Conservation (phyloP, 2,797 vertebrate genomes). For the Xiphorhynchus erythropygius region DNA sequence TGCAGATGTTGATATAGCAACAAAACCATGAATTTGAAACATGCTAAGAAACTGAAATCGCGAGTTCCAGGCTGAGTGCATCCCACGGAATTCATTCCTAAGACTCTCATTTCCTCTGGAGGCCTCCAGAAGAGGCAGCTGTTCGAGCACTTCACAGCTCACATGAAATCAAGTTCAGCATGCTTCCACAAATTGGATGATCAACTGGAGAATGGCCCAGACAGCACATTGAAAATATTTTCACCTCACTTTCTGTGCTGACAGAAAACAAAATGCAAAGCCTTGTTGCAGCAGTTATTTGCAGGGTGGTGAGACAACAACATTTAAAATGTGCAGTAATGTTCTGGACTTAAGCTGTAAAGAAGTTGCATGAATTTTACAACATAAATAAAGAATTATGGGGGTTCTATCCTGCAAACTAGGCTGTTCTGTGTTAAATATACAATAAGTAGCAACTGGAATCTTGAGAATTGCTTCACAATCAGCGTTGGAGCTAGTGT, state of each 20-base stretch:
- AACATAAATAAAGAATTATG: neutral
- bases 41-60: neutral
- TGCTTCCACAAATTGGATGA: constrained; percentile 14
- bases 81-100: constrained; percentile 31
- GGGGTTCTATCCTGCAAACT: neutral
- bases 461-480: neutral
- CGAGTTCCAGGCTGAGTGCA: constrained; percentile 31
- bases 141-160: constrained; percentile 7
- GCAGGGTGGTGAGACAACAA: neutral
- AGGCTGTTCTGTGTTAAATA: neutral
- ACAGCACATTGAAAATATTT: neutral
- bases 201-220: neutral
- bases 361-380: neutral
- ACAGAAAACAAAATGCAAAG: neutral
- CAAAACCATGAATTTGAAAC: constrained; percentile 28
- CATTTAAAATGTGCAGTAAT: neutral
- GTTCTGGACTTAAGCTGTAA: neutral
- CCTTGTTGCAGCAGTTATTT: neutral
- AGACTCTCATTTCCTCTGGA: constrained; percentile 53
- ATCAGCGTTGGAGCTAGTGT: neutral
- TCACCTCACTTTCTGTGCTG: neutral
- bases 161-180: constrained; percentile 6
- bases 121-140: constrained; percentile 49
- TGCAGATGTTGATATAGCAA: constrained; percentile 23
- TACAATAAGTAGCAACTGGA: neutral